Base-by-base conservation (phyloP, 2,888 invertebrate genomes). In the Acrobasis suavella region DNA sequence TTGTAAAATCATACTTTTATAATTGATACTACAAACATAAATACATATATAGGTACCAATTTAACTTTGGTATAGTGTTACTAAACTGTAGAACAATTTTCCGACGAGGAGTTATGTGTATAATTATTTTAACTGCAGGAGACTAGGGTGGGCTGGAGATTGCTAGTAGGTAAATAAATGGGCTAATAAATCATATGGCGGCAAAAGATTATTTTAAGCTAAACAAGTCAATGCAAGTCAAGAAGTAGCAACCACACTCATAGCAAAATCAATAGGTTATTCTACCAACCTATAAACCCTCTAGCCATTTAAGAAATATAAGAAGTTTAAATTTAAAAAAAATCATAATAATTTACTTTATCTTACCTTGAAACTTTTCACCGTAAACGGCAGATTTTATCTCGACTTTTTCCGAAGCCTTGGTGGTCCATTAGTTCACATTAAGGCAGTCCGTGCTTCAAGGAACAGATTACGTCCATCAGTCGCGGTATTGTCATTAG, bases 401-500 rank as follows among this genome's bases (percentile, higher is more conserved):
- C 2, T 32, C 22, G 22, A 22, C 5, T 32, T 32, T 32, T 32
- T 32, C 32, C 2, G 3, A 39, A 55, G 39, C 55, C 39, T 38
- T 9, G 55, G 39, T 55, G 55, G 55, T 55, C 55, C 16, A 9
- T 52, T 55, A 55, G 12, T 15, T 16, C 39, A 55, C 16, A 12
- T 39, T 15, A 39, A 55, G 55, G 10, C 55, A n/a, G 16, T 55
- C 10, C 55, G 55, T 55, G 16, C 16, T 32, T 59, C 38, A 37
- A 55, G 55, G 55, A 55, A 55, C 10, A 55, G 37, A 50, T 37
- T 55, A 50, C 12, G 55, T 55, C 15, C 16, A 16, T 55, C 55
- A 55, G 39, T 39, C 39, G 39, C 55, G 55, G 39, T 16, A 55
- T 55, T 55, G 55, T 39, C 39, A 55, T 55, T 55, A 55, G 38